Base-by-base conservation (phyloP, 1,140 invertebrate species). In the Campoletis sonorensis region DNA sequence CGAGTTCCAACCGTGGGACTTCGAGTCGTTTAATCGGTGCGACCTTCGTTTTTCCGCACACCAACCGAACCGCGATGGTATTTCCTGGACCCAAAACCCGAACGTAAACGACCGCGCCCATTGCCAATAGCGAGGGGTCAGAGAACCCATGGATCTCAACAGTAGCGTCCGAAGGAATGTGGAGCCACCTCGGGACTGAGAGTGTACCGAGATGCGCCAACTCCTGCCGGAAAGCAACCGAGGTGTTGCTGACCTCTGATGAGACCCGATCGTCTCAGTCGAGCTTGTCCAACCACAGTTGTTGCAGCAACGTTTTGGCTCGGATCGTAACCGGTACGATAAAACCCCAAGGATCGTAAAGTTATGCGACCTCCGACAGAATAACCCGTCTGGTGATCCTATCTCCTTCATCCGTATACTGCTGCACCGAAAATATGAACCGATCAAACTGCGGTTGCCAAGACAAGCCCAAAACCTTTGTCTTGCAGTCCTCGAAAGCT, bases 71-170 rank as follows among this genome's bases (percentile, higher is more conserved):
- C n/a, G n/a, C n/a, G n/a, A n/a, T n/a, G n/a, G n/a, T n/a, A n/a
- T n/a, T n/a, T n/a, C n/a, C n/a, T n/a, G n/a, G n/a, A 64, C 82
- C 21, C 37, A 21, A 77, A 75, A 70, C 37, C n/a, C 37, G 33
- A 13, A 68, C 18, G 61, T 79, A 86, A 37, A 80, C 64, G 45
- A 83, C 68, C 51, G 23, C 61, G 2, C 26, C 13, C 67, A 70
- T 15, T 10, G 67, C 67, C 13, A 70, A 1, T 5, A 18, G 67
- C 3, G 67, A 70, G 16, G 67, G 30, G 30, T 70, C 67, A 1
- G 30, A 70, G 13, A 70, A 70, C 67, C 67, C 67, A 16, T 70
- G 67, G 16, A 70, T 30, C 11, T 70, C 67, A 4, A 70, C 67
- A 2, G 67, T 3, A 0, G 67, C 2, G 4, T 30, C 30, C 26